Percentiles rank a stretch among this genome's conserved stretches.
phyloP scores from a whole-genome alignment of 2,113 vertebrate genomes.

The Athene cunicularia region DNA sequence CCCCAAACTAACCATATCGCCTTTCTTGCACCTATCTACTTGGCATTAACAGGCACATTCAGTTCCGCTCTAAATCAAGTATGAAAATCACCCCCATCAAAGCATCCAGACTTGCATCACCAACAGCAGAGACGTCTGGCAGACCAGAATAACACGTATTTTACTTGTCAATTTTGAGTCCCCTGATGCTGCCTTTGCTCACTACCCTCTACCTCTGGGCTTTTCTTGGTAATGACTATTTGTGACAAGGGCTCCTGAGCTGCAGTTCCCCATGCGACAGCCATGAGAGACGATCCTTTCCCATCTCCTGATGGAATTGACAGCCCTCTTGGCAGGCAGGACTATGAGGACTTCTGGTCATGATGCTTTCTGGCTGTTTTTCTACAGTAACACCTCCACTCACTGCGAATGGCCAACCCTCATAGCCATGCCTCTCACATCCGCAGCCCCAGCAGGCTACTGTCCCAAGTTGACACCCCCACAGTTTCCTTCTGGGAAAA shows the following conservation, averaged over 20 bases:
- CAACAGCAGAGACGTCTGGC: neutral
- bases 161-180: neutral
- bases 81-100: neutral
- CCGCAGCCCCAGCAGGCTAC: neutral
- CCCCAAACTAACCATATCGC: neutral
- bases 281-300: neutral
- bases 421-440: neutral
- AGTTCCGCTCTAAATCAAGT: neutral
- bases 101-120: neutral
- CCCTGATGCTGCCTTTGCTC: neutral
- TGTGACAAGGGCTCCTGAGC: neutral
- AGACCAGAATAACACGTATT: neutral
- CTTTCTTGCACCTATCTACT: neutral
- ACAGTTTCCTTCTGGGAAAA: constrained; percentile 16
- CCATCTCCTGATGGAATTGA: neutral
- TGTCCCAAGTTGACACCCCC: neutral
- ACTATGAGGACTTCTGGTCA: neutral
- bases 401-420: neutral
- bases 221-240: neutral
- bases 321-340: neutral
- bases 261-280: neutral
- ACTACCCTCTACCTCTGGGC: neutral
- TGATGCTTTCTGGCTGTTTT: neutral
- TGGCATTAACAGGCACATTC: neutral
- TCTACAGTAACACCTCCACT: neutral